Conservation (phyloP, 1,140 invertebrate species). For the Platyura marginata region DNA sequence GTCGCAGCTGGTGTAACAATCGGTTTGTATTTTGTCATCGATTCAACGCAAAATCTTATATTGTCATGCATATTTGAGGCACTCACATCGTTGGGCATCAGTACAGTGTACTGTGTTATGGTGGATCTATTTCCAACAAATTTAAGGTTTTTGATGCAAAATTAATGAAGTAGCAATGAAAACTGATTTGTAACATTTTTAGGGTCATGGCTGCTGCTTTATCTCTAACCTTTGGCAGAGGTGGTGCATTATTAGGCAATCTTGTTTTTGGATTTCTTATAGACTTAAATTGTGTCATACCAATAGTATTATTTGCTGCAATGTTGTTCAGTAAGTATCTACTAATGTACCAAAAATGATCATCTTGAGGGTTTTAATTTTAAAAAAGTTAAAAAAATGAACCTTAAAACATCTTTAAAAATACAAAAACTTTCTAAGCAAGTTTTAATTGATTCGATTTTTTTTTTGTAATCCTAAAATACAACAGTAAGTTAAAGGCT, state of each 20-base stretch:
- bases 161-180: too few relatives aligned
- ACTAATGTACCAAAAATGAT: neutral
- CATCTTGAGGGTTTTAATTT: slow-evolving; percentile 1
- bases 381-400: too few relatives aligned
- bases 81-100: slow-evolving; percentile 51
- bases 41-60: slow-evolving; percentile 45
- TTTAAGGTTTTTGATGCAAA: slow-evolving; percentile 54
- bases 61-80: slow-evolving; percentile 58
- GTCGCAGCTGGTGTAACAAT: slow-evolving; percentile 53
- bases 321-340: slow-evolving; percentile 42
- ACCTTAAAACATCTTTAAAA: too few relatives aligned
- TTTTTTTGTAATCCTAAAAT: slow-evolving; percentile 1
- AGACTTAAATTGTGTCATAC: slow-evolving; percentile 48
- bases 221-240: slow-evolving; percentile 48
- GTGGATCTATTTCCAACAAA: slow-evolving; percentile 62
- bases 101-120: slow-evolving; percentile 52
- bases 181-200: too few relatives aligned
- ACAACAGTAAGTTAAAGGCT: too few relatives aligned
- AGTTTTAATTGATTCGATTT: neutral
- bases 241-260: slow-evolving; percentile 47
- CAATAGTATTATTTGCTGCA: slow-evolving; percentile 40
- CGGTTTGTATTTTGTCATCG: slow-evolving; percentile 54
- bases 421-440: too few relatives aligned
- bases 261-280: slow-evolving; percentile 49
- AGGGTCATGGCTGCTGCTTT: slow-evolving; percentile 60